These are phyloP conservation scores for Camptogramma bilineatum DNA, from an alignment of 2,888 invertebrate genomes.

Conservation along the genomic window DNA sequence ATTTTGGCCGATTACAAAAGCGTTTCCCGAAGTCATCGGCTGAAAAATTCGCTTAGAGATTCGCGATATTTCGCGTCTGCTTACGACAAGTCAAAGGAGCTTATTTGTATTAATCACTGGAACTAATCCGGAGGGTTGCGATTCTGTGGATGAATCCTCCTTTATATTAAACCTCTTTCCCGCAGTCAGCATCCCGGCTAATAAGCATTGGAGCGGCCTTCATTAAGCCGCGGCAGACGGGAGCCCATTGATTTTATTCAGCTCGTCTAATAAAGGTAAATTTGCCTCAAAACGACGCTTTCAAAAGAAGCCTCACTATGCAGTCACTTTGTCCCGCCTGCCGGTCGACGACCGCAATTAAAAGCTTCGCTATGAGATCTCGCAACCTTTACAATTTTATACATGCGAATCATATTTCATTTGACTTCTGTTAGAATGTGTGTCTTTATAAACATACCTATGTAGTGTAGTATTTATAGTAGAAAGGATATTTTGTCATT, in stretches of 20 bases:
- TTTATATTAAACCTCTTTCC: slow-evolving; percentile 62
- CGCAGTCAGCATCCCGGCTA: slow-evolving; percentile 64
- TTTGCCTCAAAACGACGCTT: slow-evolving; percentile 63
- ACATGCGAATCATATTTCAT: slow-evolving; percentile 47
- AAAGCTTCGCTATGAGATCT: slow-evolving; percentile 56
- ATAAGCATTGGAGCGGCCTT: slow-evolving; percentile 74
- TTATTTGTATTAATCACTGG: slow-evolving; percentile 53
- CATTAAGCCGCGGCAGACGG: slow-evolving; percentile 67
- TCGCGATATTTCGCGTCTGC: slow-evolving; percentile 48
- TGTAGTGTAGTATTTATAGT: not conserved
- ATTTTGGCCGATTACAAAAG: slow-evolving; percentile 42
- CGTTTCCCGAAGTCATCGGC: slow-evolving; percentile 43
- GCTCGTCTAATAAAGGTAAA: slow-evolving; percentile 71
- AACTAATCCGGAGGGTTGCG: slow-evolving; percentile 58
- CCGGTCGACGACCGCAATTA: slow-evolving; percentile 55
- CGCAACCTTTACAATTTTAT: slow-evolving; percentile 50
- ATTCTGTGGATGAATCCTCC: slow-evolving; percentile 63
- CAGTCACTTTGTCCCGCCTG: slow-evolving; percentile 62
- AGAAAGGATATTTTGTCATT: not conserved
- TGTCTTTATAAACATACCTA: not conserved
- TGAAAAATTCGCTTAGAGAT: slow-evolving; percentile 51
- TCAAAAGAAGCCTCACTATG: slow-evolving; percentile 66
- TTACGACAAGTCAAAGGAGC: slow-evolving; percentile 47
- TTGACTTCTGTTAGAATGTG: slow-evolving; percentile 38
- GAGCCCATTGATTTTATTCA: slow-evolving; percentile 75